Conservation (phyloP, 2,113 vertebrate species). For the Ammospiza caudacuta region DNA sequence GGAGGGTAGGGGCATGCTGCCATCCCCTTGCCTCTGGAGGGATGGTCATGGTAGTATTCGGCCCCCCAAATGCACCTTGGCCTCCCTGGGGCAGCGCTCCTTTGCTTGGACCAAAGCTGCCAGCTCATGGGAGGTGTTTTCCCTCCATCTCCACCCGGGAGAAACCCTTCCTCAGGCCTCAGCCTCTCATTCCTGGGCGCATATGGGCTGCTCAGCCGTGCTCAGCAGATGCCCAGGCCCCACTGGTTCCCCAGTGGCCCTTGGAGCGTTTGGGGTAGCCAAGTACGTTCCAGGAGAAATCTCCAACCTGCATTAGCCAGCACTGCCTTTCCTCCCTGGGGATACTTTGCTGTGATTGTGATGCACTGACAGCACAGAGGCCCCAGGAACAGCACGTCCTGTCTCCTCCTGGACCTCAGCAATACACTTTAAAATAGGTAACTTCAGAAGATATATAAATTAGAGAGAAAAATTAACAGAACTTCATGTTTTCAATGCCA, state of each 20-base stretch:
- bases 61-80: not conserved
- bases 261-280: too few relatives aligned
- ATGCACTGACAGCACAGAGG: fast-evolving
- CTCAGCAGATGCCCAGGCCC: not conserved
- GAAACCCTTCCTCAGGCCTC: not conserved
- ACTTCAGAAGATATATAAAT: not conserved
- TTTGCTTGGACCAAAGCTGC: not conserved
- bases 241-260: not conserved
- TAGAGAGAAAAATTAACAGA: not conserved
- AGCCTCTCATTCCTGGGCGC: not conserved
- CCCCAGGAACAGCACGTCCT: not conserved
- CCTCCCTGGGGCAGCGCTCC: not conserved
- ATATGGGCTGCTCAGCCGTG: not conserved
- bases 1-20: not conserved
- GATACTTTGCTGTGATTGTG: not conserved
- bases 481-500: not conserved
- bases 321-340: not conserved
- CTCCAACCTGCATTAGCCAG: not conserved
- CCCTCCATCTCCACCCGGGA: not conserved
- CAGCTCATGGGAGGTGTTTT: not conserved
- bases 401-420: not conserved
- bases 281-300: not conserved
- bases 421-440: not conserved
- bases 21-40: not conserved
- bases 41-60: too few relatives aligned